Evolutionary conservation across 2,797 vertebrate species (phyloP), one percentile per base, ranked within the genome.

Genomic region (Periophthalmus magnuspinnatus): DNA sequence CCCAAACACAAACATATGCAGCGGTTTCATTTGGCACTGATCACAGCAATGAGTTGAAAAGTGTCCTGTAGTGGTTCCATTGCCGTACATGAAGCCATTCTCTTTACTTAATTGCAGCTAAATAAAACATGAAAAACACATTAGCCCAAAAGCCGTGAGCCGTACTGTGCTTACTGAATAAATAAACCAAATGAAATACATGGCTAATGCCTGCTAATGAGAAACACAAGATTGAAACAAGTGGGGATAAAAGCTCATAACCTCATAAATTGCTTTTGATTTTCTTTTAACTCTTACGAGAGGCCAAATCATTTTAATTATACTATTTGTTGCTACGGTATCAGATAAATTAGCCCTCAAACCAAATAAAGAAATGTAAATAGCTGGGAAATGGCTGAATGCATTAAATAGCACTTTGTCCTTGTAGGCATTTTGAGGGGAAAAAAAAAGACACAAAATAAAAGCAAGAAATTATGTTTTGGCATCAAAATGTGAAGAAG

Each of bases 21-120:
- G 34, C 66, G 79, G 75, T 84, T 85, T 69, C 36, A 79, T 81
- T 84, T 36, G 33, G 41, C 8, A 57, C 48, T 57, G 56, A 77
- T 75, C 72, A 73, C 77, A 65, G 48, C 83, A 87, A 88, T 84
- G 78, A 84, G 69, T 72, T 66, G 78, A 72, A 83, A 81, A 62
- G 58, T 86, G 71, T 87, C 84, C 83, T 86, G 75, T 68, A 76
- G 83, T 87, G 81, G 86, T 85, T 83, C 82, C 76, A 85, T 77
- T 68, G 67, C 60, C 74, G 72, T 62, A 69, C 10, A 55, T 54
- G 61, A 75, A 78, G 62, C 64, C 66, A 55, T 66, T 64, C 59
- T 57, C 79, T 77, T 77, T 71, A 80, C 70, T 70, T 82, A 79
- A 86, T 81, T 85, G 62, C 70, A 68, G 70, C 71, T 78, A 69